Percentiles rank a stretch among this genome's conserved stretches.
These are phyloP conservation scores for Plotosus lineatus DNA, from an alignment of 2,113 vertebrate species.

Conservation along the genomic window DNA sequence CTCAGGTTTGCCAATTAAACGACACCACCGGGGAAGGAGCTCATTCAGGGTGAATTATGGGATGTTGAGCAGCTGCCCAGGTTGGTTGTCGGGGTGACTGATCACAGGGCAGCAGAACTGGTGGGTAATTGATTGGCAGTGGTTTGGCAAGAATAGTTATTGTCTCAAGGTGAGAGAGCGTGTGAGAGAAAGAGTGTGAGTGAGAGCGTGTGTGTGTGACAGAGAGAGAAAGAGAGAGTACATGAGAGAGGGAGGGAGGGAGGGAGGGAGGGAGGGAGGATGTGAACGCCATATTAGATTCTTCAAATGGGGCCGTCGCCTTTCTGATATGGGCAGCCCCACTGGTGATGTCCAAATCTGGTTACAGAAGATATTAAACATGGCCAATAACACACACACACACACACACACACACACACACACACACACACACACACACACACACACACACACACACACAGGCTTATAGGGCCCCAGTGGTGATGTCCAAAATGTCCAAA, in stretches of 20 bases:
- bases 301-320: slow-evolving; percentile 75
- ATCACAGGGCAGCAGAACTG: slow-evolving; percentile 48
- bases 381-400: slow-evolving; percentile 54
- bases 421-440: slow-evolving; percentile 35
- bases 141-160: slow-evolving; percentile 30
- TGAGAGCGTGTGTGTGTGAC: not conserved
- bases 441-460: slow-evolving; percentile 37
- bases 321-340: slow-evolving; percentile 86
- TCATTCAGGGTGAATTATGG: slow-evolving; percentile 95
- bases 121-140: slow-evolving; percentile 52
- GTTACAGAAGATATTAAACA: slow-evolving; percentile 67
- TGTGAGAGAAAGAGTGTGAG: slow-evolving; percentile 52
- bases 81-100: slow-evolving; percentile 62
- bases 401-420: slow-evolving; percentile 45
- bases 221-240: not conserved
- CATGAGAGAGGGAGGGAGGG: slow-evolving; percentile 19
- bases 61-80: slow-evolving; percentile 83
- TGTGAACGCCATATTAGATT: slow-evolving; percentile 87
- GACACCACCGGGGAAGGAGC: slow-evolving; percentile 51
- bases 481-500: slow-evolving; percentile 83
- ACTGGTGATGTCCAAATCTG: slow-evolving; percentile 77
- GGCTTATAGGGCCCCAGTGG: slow-evolving; percentile 78
- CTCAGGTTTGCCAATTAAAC: slow-evolving; percentile 99
- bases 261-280: slow-evolving; percentile 29
- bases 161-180: slow-evolving; percentile 11